These are phyloP conservation scores for Dissostichus mawsoni DNA, from an alignment of 2,113 vertebrate species.

Conservation along the genomic window DNA sequence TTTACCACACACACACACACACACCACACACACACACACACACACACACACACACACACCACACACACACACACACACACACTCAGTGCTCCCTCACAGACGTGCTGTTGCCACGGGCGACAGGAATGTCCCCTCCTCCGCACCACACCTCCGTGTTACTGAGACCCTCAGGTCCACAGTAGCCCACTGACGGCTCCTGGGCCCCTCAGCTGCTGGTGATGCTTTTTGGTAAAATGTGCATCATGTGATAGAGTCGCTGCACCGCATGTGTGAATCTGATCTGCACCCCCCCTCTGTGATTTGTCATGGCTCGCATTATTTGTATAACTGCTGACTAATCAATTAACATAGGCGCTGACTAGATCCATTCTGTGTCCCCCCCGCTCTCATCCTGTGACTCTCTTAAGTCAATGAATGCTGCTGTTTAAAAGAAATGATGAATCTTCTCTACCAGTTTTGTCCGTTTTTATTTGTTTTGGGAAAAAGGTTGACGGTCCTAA, in stretches of 20 bases:
- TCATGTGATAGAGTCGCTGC: background rate
- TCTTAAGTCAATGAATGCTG: background rate
- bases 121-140: slow-evolving; percentile 16
- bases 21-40: background rate
- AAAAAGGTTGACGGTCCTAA: background rate
- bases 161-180: slow-evolving; percentile 4
- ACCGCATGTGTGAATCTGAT: slow-evolving; percentile 55
- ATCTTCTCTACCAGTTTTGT: background rate
- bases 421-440: background rate
- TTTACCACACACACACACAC: background rate
- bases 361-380: slow-evolving; percentile 29
- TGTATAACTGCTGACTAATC: slow-evolving; percentile 76
- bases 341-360: slow-evolving; percentile 68
- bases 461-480: too few relatives aligned
- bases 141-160: slow-evolving; percentile 32
- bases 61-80: background rate
- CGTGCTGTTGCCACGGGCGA: slow-evolving; percentile 22
- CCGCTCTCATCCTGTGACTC: slow-evolving; percentile 38
- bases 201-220: slow-evolving; percentile 20
- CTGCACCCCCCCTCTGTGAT: slow-evolving; percentile 28
- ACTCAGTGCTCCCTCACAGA: background rate
- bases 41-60: background rate
- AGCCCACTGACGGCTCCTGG: slow-evolving; percentile 16
- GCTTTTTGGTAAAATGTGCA: slow-evolving; percentile 25
- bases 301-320: slow-evolving; percentile 40